Base-by-base conservation (phyloP, 2,797 vertebrate genomes). In the Malacoraja senta region DNA sequence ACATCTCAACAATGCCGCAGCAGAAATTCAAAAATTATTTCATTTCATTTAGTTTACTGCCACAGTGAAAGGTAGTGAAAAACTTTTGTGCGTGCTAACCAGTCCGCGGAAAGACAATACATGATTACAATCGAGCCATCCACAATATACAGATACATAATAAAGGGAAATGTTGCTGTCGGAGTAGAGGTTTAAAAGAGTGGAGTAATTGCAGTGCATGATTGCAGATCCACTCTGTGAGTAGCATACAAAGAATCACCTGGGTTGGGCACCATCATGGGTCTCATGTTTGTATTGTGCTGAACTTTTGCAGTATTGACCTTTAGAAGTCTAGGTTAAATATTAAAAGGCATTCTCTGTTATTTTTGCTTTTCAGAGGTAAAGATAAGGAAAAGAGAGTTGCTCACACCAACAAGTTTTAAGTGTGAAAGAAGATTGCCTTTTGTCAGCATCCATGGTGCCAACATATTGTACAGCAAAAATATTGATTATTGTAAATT, bases 351-450 rank as follows among this genome's bases (percentile, higher is more conserved):
- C 77, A 53, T 93, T 79, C 72, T 86, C 9, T 53, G 93, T 8
- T 93, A 0, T 78, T 0, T 78, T 77, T 95, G 83, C 8, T 19
- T 93, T 95, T 79, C 95, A 99, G 98, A 96, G 94, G 97, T 71
- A 98, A 95, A 95, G 98, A 98, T 95, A 98, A 95, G 95, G 98
- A 98, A 95, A 98, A 98, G 96, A 98, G 97, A 95, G 96, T 98
- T 94, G 98, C 97, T 97, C 99, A 98, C 96, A 99, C 98, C 95
- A 98, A 98, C 95, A 98, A 96, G 95, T 99, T 99, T 95, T 99
- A 98, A 96, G 97, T 98, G 2, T 98, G 97, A 97, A 94, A 83
- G 80, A 81, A 93, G 93, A 44, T 76, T 94, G 93, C 65, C 80
- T 92, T 93, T 53, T 94, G 93, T 24, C 68, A 53, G 10, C 38